Percentiles rank a stretch among this genome's conserved stretches.
These are phyloP conservation scores for Falcunculus frontatus DNA, from an alignment of 2,113 vertebrate genomes.

Conservation along the genomic window DNA sequence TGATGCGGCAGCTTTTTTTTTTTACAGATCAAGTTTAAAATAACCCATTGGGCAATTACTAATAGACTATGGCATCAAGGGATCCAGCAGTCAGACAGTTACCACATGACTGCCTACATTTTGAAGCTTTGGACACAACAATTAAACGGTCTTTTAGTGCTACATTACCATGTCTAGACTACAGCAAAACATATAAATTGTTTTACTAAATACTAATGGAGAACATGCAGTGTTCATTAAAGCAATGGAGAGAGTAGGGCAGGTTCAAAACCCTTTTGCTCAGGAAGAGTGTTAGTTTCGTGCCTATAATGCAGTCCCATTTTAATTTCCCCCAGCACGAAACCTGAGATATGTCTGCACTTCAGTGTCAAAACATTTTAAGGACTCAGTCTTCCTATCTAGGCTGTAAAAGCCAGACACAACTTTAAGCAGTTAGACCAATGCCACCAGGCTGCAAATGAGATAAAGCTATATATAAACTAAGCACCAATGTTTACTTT, in stretches of 20 bases:
- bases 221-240: background rate
- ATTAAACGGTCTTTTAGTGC: background rate
- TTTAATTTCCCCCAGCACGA: background rate
- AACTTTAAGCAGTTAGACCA: background rate
- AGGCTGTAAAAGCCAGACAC: background rate
- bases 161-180: no score
- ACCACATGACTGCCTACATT: background rate
- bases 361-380: background rate
- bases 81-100: background rate
- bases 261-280: background rate
- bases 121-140: background rate
- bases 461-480: background rate
- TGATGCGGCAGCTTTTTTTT: background rate
- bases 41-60: background rate
- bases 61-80: background rate
- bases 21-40: background rate
- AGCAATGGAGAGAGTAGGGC: background rate
- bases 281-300: background rate
- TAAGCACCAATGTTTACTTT: background rate
- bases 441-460: rapidly evolving
- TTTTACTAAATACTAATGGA: background rate
- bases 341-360: rapidly evolving
- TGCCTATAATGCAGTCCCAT: background rate
- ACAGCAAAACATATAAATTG: rapidly evolving
- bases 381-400: background rate